Evolutionary conservation across 2,797 vertebrate genomes (phyloP).

Genomic region (Cephalopachus bancanus): DNA sequence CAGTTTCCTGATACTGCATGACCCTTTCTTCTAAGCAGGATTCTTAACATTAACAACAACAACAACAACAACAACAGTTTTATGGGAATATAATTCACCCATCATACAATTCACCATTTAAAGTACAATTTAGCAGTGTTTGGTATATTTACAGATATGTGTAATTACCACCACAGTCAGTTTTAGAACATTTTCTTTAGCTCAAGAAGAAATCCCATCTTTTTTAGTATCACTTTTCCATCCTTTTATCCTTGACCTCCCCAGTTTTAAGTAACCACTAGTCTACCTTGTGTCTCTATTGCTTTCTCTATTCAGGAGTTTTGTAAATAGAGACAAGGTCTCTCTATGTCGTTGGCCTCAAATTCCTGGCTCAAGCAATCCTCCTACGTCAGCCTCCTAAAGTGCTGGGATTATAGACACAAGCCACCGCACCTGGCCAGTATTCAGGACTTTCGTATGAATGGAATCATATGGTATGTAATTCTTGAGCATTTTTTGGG

Average conservation of each 20-base stretch:
- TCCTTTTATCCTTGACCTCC: background rate
- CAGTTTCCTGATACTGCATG: no score
- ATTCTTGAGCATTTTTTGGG: background rate
- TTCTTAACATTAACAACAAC: background rate
- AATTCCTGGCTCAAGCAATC: no score
- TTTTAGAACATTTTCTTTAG: conserved; percentile 15
- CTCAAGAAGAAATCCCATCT: background rate
- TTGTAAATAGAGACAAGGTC: background rate
- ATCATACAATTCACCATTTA: background rate
- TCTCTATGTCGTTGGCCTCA: no score
- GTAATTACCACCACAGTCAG: background rate
- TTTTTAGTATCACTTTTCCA: background rate
- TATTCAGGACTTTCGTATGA: background rate
- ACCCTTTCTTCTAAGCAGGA: background rate
- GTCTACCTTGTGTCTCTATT: conserved; percentile 15
- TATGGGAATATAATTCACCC: background rate
- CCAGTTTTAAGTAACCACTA: background rate
- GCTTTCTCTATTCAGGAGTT: background rate
- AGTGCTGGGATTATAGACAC: no score
- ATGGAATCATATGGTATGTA: background rate
- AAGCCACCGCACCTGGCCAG: no score
- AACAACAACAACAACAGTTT: background rate
- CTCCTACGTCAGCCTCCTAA: no score
- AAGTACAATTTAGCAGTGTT: background rate
- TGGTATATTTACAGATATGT: background rate